Evolutionary conservation across 2,113 vertebrate species (phyloP).

Genomic region (Elachura formosa): DNA sequence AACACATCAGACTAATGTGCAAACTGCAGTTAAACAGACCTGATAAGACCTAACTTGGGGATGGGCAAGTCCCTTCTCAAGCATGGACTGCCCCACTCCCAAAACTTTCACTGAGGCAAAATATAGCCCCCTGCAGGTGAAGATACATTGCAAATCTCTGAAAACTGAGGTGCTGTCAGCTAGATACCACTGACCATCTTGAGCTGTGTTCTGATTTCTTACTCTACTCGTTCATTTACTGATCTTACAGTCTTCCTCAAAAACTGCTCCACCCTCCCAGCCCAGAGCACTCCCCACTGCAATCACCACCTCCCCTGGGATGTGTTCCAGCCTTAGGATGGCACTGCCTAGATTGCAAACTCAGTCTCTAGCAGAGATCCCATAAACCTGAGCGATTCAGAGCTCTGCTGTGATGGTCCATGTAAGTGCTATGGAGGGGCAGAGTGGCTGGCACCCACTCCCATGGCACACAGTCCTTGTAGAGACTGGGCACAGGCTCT

Average conservation of each 20-base stretch:
- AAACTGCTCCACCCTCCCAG: not conserved
- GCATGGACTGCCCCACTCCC: not conserved
- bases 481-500: not conserved
- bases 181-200: not conserved
- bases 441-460: not conserved
- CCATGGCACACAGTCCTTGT: accelerated
- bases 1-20: not conserved
- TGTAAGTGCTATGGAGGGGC: not conserved
- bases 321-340: not conserved
- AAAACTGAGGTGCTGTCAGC: not conserved
- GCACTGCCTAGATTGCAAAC: not conserved
- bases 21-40: not conserved
- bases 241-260: not conserved
- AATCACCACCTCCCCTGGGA: not conserved
- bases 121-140: not conserved
- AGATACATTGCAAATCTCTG: not conserved
- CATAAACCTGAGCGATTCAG: not conserved
- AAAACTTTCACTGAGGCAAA: not conserved
- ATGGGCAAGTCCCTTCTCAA: not conserved
- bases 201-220: not conserved
- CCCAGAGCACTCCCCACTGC: not conserved
- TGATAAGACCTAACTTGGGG: not conserved
- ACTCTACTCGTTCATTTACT: not conserved
- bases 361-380: not conserved
- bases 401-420: accelerated